Conservation (phyloP, 1,140 invertebrate species). For the Trypoxylus dichotomus region DNA sequence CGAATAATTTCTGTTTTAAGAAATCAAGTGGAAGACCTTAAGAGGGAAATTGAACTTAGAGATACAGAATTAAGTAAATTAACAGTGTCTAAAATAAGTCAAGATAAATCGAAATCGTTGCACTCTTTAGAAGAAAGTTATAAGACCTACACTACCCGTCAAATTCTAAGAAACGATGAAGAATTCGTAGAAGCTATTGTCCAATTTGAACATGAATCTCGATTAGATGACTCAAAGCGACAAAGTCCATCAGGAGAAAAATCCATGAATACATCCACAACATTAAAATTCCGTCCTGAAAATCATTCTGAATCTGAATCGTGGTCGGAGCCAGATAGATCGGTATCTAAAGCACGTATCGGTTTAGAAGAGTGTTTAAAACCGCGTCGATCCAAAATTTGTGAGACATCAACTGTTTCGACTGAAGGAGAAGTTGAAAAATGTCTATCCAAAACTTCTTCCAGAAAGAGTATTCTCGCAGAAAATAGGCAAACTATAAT, state of each 20-base stretch:
- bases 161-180: slow-evolving; percentile 29
- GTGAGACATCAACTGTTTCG: slow-evolving; percentile 36
- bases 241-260: slow-evolving; percentile 26
- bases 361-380: slow-evolving; percentile 59
- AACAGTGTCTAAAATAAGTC: background rate
- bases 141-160: background rate
- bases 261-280: slow-evolving; percentile 38
- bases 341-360: slow-evolving; percentile 75
- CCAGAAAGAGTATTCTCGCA: slow-evolving; percentile 36
- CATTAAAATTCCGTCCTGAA: slow-evolving; percentile 46
- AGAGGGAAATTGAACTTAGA: slow-evolving; percentile 54
- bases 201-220: background rate
- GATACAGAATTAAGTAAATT: slow-evolving; percentile 54
- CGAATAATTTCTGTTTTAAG: slow-evolving; percentile 48
- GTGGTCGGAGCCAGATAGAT: slow-evolving; percentile 82
- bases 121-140: background rate
- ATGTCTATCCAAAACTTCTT: slow-evolving; percentile 40
- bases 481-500: slow-evolving; percentile 40
- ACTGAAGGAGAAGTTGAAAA: slow-evolving; percentile 44
- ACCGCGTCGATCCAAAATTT: slow-evolving; percentile 41
- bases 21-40: slow-evolving; percentile 52
- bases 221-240: background rate
- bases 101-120: background rate
- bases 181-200: slow-evolving; percentile 30
- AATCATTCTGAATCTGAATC: slow-evolving; percentile 73